phyloP scores from a whole-genome alignment of 2,113 vertebrate genomes.

The Glaucomys volans region DNA sequence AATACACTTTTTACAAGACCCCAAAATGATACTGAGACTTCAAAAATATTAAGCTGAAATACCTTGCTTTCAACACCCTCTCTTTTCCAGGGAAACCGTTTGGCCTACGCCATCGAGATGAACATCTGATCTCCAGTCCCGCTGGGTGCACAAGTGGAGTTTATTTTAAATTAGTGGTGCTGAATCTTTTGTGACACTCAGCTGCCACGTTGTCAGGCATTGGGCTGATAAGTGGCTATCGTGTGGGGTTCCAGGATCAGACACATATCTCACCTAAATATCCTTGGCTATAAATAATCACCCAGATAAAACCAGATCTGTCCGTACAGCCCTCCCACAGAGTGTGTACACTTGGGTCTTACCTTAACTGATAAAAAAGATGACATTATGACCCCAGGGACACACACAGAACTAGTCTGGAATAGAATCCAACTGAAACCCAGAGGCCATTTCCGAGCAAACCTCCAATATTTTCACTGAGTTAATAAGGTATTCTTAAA shows the following conservation, averaged over 20 bases:
- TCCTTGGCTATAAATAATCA: neutral
- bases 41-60: neutral
- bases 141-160: neutral
- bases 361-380: neutral
- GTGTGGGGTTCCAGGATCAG: neutral
- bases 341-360: neutral
- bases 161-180: constrained; percentile 1
- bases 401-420: neutral
- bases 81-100: neutral
- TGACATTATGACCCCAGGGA: neutral
- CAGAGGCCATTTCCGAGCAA: neutral
- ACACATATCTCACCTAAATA: neutral
- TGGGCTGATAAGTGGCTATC: neutral
- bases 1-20: neutral
- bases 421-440: neutral
- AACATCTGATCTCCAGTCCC: too few relatives aligned
- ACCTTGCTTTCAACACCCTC: neutral
- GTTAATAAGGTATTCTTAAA: neutral
- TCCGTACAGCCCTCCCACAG: neutral
- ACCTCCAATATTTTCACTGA: neutral
- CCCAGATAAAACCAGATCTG: neutral
- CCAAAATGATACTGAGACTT: neutral
- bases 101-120: neutral
- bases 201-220: neutral
- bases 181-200: neutral